Evolutionary conservation across 2,888 invertebrate species (phyloP).

Genomic region (Autographa gamma): DNA sequence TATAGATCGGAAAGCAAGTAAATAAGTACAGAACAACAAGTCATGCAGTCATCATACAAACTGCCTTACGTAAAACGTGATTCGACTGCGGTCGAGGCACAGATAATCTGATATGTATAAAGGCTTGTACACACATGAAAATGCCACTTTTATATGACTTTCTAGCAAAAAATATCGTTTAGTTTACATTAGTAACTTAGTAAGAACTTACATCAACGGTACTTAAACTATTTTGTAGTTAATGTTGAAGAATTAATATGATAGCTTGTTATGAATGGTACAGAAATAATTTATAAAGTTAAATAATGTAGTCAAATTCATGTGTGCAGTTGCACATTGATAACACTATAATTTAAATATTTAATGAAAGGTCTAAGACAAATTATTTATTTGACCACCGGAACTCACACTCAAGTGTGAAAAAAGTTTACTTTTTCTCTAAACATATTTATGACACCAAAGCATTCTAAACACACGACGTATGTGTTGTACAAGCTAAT

Average conservation of each 20-base stretch:
- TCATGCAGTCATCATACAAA: constrained; percentile 9
- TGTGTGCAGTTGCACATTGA: too few species aligned
- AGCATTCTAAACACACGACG: background rate
- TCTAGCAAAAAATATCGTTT: too few species aligned
- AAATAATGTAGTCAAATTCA: too few species aligned
- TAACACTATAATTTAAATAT: too few species aligned
- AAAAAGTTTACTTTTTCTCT: background rate
- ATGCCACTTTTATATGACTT: background rate
- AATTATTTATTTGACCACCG: background rate
- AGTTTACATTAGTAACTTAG: too few species aligned
- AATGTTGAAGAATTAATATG: too few species aligned
- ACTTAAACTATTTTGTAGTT: too few species aligned
- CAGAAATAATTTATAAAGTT: background rate
- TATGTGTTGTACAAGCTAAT: constrained; percentile 7
- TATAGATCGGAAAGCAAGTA: constrained; percentile 30
- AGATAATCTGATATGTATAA: constrained; percentile 34
- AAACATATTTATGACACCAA: too few species aligned
- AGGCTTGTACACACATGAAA: constrained; percentile 11
- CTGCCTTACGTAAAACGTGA: constrained; percentile 42
- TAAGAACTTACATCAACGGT: too few species aligned
- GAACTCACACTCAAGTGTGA: background rate
- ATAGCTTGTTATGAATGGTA: background rate
- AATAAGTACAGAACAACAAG: constrained; percentile 20
- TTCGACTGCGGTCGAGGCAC: constrained; percentile 32
- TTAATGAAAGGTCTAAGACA: background rate